Evolutionary conservation across 2,888 invertebrate species (phyloP).

Genomic region (Amphipyra tragopoginis): DNA sequence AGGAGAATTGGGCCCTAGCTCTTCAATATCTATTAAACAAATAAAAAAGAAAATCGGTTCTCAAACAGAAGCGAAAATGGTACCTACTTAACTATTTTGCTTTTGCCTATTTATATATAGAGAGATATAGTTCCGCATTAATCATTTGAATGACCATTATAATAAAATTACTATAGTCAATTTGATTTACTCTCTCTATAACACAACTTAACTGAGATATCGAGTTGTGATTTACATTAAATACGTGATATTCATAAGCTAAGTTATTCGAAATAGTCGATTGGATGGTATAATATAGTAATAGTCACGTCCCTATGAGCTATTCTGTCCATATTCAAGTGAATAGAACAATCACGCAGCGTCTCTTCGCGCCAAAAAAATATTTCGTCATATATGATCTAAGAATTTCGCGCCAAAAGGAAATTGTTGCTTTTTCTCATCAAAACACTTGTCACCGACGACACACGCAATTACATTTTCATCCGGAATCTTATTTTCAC

Average conservation of each 20-base stretch:
- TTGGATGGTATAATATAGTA: conserved; percentile 30
- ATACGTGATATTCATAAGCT: conserved; percentile 23
- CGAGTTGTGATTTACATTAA: conserved; percentile 46
- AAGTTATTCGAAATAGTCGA: conserved; percentile 19
- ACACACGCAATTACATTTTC: conserved; percentile 79
- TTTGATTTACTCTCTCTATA: conserved; percentile 43
- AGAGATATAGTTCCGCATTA: conserved; percentile 30
- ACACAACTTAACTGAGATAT: conserved; percentile 43
- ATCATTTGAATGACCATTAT: conserved; percentile 20
- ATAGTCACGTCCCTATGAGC: conserved; percentile 24
- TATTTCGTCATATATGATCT: conserved; percentile 14
- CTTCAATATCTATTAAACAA: too few relatives aligned
- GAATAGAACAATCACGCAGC: background rate
- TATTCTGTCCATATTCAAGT: conserved; percentile 23
- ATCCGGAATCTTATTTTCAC: conserved; percentile 73
- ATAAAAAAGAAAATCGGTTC: too few relatives aligned
- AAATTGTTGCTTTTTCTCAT: conserved; percentile 63
- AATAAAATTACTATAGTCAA: conserved; percentile 27
- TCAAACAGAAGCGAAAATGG: too few relatives aligned
- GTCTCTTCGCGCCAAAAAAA: conserved; percentile 6
- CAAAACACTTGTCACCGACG: conserved; percentile 76
- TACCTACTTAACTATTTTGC: too few relatives aligned
- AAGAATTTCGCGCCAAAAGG: conserved; percentile 32
- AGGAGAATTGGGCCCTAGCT: too few relatives aligned
- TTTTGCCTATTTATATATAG: too few relatives aligned